Conservation (phyloP, 2,797 vertebrate genomes). For the Alosa sapidissima region DNA sequence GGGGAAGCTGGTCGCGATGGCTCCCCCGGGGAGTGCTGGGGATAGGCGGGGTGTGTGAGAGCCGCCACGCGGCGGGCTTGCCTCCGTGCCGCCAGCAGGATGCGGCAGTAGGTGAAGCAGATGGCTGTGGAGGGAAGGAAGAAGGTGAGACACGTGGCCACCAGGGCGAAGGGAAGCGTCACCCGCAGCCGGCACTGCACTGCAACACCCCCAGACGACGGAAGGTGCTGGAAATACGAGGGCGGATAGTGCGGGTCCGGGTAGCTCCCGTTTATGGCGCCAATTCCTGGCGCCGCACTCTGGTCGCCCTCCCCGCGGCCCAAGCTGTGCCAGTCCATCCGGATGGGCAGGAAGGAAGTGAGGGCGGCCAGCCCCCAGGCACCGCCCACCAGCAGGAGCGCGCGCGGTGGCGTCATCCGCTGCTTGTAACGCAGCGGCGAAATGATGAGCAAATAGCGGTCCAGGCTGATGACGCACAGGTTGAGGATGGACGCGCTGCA, state of each 20-base stretch:
- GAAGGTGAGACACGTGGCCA: conserved; percentile 93
- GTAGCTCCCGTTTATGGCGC: conserved; percentile 39
- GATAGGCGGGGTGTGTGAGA: conserved; percentile 75
- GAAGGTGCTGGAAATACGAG: conserved; percentile 67
- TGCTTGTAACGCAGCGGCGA: conserved; percentile 94
- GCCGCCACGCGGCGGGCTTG: conserved; percentile 92
- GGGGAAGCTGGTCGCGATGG: conserved; percentile 71
- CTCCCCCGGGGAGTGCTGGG: conserved; percentile 71
- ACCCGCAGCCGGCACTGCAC: conserved; percentile 87
- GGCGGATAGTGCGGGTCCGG: conserved; percentile 59
- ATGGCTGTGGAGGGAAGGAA: conserved; percentile 92
- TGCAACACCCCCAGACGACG: conserved; percentile 59
- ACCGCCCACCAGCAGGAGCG: conserved; percentile 83
- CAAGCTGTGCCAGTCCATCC: conserved; percentile 93
- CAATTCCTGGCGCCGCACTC: neutral
- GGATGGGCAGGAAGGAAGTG: conserved; percentile 92
- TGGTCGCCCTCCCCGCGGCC: conserved; percentile 59
- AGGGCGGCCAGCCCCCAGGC: conserved; percentile 88
- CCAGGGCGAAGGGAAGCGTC: conserved; percentile 90
- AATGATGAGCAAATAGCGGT: conserved; percentile 95
- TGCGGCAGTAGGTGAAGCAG: conserved; percentile 96
- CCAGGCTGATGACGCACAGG: conserved; percentile 95
- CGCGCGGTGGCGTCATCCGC: conserved; percentile 87
- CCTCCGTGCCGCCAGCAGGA: conserved; percentile 86
- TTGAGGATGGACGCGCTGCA: conserved; percentile 98